Conservation (phyloP, 2,888 invertebrate genomes). For the Furcula furcula region DNA sequence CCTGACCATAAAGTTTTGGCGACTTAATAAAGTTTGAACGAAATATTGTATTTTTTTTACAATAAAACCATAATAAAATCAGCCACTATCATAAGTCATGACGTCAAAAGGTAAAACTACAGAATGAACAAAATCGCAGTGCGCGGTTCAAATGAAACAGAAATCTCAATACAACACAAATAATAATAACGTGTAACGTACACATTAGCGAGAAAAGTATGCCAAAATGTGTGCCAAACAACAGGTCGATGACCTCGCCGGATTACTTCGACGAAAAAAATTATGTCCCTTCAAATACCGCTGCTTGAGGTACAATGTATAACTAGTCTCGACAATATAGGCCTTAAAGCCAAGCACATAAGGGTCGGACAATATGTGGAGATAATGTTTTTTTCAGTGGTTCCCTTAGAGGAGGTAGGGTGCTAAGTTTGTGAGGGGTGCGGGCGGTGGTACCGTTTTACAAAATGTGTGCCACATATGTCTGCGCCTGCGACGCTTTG, state of each 20-base stretch:
- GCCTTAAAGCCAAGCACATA: conserved; percentile 30
- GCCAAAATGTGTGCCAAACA: conserved; percentile 25
- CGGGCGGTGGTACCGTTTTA: conserved; percentile 42
- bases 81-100: too few relatives aligned
- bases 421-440: conserved; percentile 37
- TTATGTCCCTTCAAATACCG: conserved; percentile 38
- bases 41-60: too few relatives aligned
- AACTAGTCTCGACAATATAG: conserved; percentile 9
- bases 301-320: conserved; percentile 13
- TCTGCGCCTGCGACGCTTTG: conserved; percentile 44
- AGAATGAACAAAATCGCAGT: too few relatives aligned
- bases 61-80: too few relatives aligned
- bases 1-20: too few relatives aligned
- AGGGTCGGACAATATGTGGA: conserved; percentile 29
- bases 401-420: conserved; percentile 57
- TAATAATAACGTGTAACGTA: too few relatives aligned
- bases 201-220: too few relatives aligned
- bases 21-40: too few relatives aligned
- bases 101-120: too few relatives aligned
- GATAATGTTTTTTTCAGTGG: conserved; percentile 66
- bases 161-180: too few relatives aligned
- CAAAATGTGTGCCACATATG: conserved; percentile 73
- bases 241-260: conserved; percentile 48
- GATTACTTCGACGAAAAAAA: conserved; percentile 41
- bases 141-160: too few relatives aligned